A percentile compares a stretch with the other conserved stretches of the same genome.
Evolutionary conservation across 2,113 vertebrate species (phyloP).

Genomic region (Malurus elegans): DNA sequence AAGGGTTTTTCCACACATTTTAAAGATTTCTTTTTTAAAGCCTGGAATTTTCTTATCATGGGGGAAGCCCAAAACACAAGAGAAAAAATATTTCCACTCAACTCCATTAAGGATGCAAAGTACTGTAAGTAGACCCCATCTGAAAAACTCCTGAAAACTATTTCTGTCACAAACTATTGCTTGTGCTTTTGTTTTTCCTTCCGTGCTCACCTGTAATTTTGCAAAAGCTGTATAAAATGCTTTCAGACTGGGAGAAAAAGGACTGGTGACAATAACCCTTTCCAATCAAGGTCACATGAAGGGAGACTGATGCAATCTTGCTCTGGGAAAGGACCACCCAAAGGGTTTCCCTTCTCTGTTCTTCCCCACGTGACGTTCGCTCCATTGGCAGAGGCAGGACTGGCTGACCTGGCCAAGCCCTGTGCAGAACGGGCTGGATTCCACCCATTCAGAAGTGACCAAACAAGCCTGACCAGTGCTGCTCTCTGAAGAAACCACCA

Average conservation of each 20-base stretch:
- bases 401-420: background rate
- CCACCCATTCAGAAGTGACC: background rate
- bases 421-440: background rate
- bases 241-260: background rate
- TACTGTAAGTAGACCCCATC: background rate
- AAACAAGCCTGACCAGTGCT: conserved; percentile 8
- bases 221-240: background rate
- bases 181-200: background rate
- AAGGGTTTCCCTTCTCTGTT: background rate
- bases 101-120: background rate
- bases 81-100: background rate
- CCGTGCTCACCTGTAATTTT: background rate
- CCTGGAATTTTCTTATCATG: background rate
- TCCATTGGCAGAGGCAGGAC: background rate
- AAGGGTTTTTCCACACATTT: background rate
- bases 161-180: background rate
- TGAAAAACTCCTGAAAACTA: fast-evolving
- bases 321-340: background rate
- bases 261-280: background rate
- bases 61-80: background rate
- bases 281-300: background rate
- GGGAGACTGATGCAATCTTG: background rate
- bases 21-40: background rate
- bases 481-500: background rate
- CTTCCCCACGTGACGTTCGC: fast-evolving